These are phyloP conservation scores for Cheilosia grossa DNA, from an alignment of 2,888 invertebrate genomes.

Conservation along the genomic window DNA sequence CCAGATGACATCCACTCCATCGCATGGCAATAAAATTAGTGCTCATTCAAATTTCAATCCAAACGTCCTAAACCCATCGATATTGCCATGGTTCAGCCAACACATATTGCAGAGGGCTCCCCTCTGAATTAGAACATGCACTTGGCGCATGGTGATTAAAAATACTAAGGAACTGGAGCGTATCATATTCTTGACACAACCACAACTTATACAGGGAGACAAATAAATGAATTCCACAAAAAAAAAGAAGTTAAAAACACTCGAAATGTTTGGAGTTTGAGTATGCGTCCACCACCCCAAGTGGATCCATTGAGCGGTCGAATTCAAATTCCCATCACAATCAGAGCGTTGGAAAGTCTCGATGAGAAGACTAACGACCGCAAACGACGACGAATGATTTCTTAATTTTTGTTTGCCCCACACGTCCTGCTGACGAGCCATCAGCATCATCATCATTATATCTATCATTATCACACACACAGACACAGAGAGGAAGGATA, in stretches of 20 bases:
- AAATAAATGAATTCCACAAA: neutral
- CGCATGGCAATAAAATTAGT: too few species aligned
- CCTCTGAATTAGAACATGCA: too few species aligned
- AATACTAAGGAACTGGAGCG: too few species aligned
- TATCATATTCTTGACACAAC: neutral
- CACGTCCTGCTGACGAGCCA: conserved; percentile 6
- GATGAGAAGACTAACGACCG: conserved; percentile 40
- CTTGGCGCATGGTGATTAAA: too few species aligned
- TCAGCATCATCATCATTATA: conserved; percentile 54
- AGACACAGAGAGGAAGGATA: conserved; percentile 8
- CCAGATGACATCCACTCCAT: too few species aligned
- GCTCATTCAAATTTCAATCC: too few species aligned
- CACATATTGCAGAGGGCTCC: too few species aligned
- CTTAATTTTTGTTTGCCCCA: conserved; percentile 22
- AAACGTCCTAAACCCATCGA: too few species aligned
- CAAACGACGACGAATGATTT: conserved; percentile 10
- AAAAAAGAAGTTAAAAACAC: neutral
- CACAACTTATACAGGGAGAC: neutral
- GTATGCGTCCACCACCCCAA: neutral
- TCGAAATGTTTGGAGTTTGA: neutral
- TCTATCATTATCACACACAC: conserved; percentile 49
- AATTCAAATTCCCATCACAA: conserved; percentile 36
- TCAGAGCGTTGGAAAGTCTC: conserved; percentile 18
- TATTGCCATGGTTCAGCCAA: too few species aligned
- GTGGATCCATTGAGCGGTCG: conserved; percentile 34